A percentile compares a stretch with the other conserved stretches of the same genome.
Conservation (phyloP, 2,113 vertebrate species). For the Plectropomus leopardus region DNA sequence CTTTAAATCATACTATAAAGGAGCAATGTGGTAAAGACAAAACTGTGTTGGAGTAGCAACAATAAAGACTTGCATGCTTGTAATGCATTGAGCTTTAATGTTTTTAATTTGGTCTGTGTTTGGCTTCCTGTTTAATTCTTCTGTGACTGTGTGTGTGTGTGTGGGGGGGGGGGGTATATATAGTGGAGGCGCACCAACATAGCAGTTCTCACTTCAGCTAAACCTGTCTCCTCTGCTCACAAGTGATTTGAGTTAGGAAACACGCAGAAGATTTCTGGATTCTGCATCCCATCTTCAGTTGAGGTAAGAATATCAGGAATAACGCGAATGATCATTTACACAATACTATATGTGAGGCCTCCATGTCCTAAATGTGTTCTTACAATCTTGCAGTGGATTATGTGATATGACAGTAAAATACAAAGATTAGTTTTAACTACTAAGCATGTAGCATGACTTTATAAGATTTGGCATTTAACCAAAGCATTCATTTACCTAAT, state of each 20-base stretch:
- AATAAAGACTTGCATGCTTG: conserved; percentile 85
- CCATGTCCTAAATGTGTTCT: neutral
- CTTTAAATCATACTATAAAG: conserved; percentile 81
- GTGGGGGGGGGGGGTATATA: neutral
- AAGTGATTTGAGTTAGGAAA: neutral
- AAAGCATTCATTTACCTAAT: too few relatives aligned
- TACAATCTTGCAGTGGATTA: neutral
- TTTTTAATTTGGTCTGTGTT: conserved; percentile 19
- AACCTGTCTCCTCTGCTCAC: neutral
- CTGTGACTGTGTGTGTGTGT: neutral
- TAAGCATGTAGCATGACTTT: neutral
- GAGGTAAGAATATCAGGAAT: conserved; percentile 60
- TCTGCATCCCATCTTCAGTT: neutral
- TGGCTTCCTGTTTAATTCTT: conserved; percentile 1
- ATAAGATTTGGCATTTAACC: neutral
- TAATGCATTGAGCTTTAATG: conserved; percentile 56
- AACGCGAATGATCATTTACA: neutral
- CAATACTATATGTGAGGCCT: neutral
- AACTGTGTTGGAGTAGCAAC: conserved; percentile 77
- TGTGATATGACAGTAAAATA: neutral
- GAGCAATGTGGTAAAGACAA: conserved; percentile 74
- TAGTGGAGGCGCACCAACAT: neutral
- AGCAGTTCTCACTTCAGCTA: conserved; percentile 44
- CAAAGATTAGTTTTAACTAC: too few relatives aligned
- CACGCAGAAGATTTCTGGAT: neutral